Percentiles rank a stretch among this genome's conserved stretches.
Conservation (phyloP, 2,113 vertebrate species). For the Australoheros scitulus region DNA sequence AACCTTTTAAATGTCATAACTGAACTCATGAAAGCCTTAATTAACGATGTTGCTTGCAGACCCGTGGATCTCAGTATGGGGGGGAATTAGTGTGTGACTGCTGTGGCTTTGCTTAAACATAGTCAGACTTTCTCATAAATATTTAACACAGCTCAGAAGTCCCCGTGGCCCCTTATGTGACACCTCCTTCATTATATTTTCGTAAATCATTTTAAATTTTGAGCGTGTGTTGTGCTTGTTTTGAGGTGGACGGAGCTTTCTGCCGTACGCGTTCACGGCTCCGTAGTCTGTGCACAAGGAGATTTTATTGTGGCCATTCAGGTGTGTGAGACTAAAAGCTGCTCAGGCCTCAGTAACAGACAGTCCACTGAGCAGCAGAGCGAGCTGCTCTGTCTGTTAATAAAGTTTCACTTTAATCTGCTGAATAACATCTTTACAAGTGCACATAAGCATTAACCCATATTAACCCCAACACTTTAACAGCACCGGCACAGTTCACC, state of each 20-base stretch:
- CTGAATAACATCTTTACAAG: slow-evolving; percentile 46
- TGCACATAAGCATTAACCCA: slow-evolving; percentile 66
- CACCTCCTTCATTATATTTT: not conserved
- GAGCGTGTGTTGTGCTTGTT: not conserved
- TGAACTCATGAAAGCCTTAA: slow-evolving; percentile 46
- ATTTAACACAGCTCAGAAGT: not conserved
- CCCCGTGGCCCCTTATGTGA: not conserved
- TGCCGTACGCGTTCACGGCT: not conserved
- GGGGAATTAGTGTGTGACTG: slow-evolving; percentile 55
- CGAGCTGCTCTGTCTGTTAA: slow-evolving; percentile 27
- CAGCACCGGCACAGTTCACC: slow-evolving; percentile 49
- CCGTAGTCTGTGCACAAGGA: not conserved
- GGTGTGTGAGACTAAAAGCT: not conserved
- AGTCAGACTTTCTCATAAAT: slow-evolving; percentile 31
- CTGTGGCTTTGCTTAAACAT: slow-evolving; percentile 37
- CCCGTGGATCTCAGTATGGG: slow-evolving; percentile 59
- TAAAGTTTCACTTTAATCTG: slow-evolving; percentile 63
- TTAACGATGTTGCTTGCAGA: slow-evolving; percentile 56
- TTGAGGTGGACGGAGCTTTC: not conserved
- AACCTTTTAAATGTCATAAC: slow-evolving; percentile 69
- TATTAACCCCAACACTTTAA: slow-evolving; percentile 60
- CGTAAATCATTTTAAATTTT: not conserved
- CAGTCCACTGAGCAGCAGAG: not conserved
- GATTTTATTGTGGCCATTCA: not conserved
- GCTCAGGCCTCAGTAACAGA: not conserved